Evolutionary conservation across 2,797 vertebrate species (phyloP).

Genomic region (Takifugu ocellatus): DNA sequence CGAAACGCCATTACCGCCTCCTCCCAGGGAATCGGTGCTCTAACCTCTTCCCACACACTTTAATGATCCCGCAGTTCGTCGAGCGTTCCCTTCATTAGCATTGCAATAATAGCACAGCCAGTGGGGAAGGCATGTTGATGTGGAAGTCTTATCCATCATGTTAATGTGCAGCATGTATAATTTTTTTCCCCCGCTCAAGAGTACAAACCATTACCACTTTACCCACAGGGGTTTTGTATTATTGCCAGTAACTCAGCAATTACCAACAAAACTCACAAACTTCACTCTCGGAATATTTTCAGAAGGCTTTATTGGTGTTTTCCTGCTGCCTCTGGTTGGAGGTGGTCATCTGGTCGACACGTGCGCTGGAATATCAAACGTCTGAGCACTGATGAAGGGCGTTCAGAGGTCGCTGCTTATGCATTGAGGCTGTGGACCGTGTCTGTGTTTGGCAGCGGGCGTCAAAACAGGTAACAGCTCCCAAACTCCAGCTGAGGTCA

Average conservation of each 20-base stretch:
- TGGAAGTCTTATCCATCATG: conserved; percentile 23
- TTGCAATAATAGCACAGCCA: conserved; percentile 26
- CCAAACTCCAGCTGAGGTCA: conserved; percentile 43
- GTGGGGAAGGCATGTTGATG: conserved; percentile 22
- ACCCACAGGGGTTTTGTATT: conserved; percentile 20
- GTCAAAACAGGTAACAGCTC: conserved; percentile 37
- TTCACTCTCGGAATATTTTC: conserved; percentile 6
- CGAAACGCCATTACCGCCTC: no score
- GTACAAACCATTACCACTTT: conserved; percentile 24
- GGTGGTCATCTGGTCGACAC: not conserved
- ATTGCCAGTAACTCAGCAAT: conserved; percentile 6
- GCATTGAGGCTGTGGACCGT: conserved; percentile 16
- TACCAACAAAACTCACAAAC: conserved; percentile 12
- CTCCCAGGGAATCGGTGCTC: conserved; percentile 1
- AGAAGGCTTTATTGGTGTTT: not conserved
- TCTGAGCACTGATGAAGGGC: conserved; percentile 10
- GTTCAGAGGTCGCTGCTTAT: conserved; percentile 26
- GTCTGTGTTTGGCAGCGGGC: conserved; percentile 46
- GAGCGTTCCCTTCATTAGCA: conserved; percentile 36
- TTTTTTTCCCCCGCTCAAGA: conserved; percentile 14
- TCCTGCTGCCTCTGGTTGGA: not conserved
- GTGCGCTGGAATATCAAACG: no score
- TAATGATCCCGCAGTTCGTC: conserved; percentile 41
- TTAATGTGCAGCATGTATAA: conserved; percentile 25
- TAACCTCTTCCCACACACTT: conserved; percentile 1